These are phyloP conservation scores for Crossocerus cetratus DNA, from an alignment of 2,888 invertebrate genomes.

Conservation along the genomic window DNA sequence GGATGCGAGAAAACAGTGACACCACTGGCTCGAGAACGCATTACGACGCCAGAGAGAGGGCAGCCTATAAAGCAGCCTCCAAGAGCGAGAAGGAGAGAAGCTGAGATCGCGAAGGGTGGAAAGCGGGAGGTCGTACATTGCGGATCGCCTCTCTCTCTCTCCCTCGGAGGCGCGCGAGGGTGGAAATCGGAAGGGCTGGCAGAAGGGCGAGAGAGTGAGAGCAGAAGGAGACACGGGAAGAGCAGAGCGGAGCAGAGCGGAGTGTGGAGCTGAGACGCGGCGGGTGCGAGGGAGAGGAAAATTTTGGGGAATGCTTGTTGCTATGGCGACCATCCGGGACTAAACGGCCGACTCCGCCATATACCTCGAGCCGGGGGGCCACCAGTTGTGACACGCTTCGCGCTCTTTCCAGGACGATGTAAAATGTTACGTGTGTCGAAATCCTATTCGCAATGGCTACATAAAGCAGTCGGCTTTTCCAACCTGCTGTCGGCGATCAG, in stretches of 20 bases:
- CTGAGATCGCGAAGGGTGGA: too few relatives aligned
- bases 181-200: slow-evolving; percentile 10
- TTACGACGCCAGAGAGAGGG: not conserved
- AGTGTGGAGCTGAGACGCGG: too few relatives aligned
- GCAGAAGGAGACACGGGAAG: slow-evolving; percentile 41
- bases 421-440: slow-evolving; percentile 40
- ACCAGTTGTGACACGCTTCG: slow-evolving; percentile 59
- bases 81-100: not conserved
- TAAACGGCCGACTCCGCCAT: slow-evolving; percentile 69
- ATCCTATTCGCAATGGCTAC: slow-evolving; percentile 28
- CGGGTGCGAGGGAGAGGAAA: slow-evolving; percentile 54
- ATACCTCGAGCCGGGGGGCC: slow-evolving; percentile 55
- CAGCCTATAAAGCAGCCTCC: not conserved
- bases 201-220: slow-evolving; percentile 8
- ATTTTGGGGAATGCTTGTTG: slow-evolving; percentile 75
- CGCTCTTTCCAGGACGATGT: slow-evolving; percentile 45
- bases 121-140: too few relatives aligned
- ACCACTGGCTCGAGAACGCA: not conserved
- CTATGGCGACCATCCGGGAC: slow-evolving; percentile 75
- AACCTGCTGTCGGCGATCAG: too few relatives aligned
- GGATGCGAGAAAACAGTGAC: not conserved
- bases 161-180: not conserved
- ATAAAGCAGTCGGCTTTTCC: too few relatives aligned
- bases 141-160: too few relatives aligned
- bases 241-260: too few relatives aligned